A percentile compares a stretch with the other conserved stretches of the same genome.
phyloP scores from a whole-genome alignment of 2,797 vertebrate species.

The Discoglossus pictus region DNA sequence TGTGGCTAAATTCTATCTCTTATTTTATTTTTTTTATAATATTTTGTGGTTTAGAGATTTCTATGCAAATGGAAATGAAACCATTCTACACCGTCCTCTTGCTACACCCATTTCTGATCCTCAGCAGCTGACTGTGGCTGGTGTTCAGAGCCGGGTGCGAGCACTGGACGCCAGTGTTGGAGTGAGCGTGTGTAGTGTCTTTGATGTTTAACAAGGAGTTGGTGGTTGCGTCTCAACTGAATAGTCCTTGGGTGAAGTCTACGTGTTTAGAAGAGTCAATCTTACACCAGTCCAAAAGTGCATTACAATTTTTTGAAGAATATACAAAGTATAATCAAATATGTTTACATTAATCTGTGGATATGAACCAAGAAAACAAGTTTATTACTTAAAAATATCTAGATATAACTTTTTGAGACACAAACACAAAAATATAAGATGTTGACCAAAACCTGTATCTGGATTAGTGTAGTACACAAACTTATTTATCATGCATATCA shows the following conservation, averaged over 20 bases:
- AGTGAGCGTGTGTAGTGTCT: conserved; percentile 11
- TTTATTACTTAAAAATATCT: too few species aligned
- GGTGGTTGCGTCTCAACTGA: conserved; percentile 8
- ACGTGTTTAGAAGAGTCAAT: conserved; percentile 20
- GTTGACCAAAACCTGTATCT: too few species aligned
- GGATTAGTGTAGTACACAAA: too few species aligned
- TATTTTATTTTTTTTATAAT: conserved; percentile 6
- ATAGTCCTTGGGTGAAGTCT: conserved; percentile 13
- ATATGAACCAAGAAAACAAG: too few species aligned
- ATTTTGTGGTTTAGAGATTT: conserved; percentile 52
- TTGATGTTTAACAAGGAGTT: conserved; percentile 14
- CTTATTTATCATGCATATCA: too few species aligned
- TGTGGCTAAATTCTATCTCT: conserved; percentile 34
- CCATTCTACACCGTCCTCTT: conserved; percentile 38
- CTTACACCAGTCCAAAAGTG: too few species aligned
- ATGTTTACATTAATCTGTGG: too few species aligned
- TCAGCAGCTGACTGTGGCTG: conserved; percentile 46
- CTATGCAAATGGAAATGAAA: conserved; percentile 54
- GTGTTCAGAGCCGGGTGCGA: conserved; percentile 53
- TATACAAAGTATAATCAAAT: too few species aligned
- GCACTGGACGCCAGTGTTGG: conserved; percentile 57
- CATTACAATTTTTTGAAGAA: too few species aligned
- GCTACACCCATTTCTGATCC: conserved; percentile 37
- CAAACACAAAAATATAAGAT: too few species aligned
- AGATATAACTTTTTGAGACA: too few species aligned